A percentile compares a stretch with the other conserved stretches of the same genome.
Evolutionary conservation across 2,888 invertebrate species (phyloP).

Genomic region (Dasypolia templi): DNA sequence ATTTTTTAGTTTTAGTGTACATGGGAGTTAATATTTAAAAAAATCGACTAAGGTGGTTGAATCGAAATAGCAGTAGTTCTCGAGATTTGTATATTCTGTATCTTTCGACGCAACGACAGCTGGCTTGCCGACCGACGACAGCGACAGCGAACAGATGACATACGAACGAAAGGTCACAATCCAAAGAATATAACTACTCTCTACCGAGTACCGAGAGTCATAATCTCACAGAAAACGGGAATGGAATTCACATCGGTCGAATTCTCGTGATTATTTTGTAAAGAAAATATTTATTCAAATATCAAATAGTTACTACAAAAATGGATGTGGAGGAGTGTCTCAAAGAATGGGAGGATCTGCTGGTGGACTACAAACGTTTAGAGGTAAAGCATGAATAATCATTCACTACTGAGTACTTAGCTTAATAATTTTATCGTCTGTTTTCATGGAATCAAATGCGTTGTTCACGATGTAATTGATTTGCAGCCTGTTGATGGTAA

Average conservation of each 20-base stretch:
- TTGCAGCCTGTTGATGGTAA: slow-evolving; percentile 44
- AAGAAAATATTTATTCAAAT: slow-evolving; percentile 56
- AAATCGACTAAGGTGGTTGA: slow-evolving; percentile 45
- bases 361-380: slow-evolving; percentile 94
- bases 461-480: slow-evolving; percentile 29
- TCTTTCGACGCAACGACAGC: slow-evolving; percentile 47
- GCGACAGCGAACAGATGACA: slow-evolving; percentile 12
- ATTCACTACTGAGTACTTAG: slow-evolving; percentile 40
- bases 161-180: too few relatives aligned
- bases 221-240: slow-evolving; percentile 62
- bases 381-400: slow-evolving; percentile 91
- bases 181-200: too few relatives aligned
- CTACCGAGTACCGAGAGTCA: slow-evolving; percentile 52
- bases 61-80: not conserved
- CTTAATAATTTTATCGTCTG: slow-evolving; percentile 49
- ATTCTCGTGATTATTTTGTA: slow-evolving; percentile 58
- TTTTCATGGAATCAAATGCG: slow-evolving; percentile 51
- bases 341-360: slow-evolving; percentile 95
- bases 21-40: not conserved
- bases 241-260: slow-evolving; percentile 57
- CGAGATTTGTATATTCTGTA: slow-evolving; percentile 45
- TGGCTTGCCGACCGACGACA: slow-evolving; percentile 17
- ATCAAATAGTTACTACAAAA: slow-evolving; percentile 56
- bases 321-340: slow-evolving; percentile 92
- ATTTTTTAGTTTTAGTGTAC: not conserved